Conservation (phyloP, 1,140 invertebrate genomes). For the Chionoecetes opilio region DNA sequence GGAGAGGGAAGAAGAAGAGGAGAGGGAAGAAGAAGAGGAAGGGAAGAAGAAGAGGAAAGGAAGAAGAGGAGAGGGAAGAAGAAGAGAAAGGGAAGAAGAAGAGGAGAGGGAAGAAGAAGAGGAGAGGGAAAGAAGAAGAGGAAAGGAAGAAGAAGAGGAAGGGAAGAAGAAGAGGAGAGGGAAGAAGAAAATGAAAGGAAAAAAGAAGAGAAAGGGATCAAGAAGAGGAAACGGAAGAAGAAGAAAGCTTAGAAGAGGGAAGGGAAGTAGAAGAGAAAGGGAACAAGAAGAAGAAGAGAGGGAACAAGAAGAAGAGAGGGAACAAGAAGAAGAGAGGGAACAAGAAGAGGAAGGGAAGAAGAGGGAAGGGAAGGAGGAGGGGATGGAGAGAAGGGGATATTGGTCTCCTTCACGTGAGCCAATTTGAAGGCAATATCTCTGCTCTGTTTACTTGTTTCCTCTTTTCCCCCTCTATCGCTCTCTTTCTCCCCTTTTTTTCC, state of each 20-base stretch:
- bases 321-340: not conserved
- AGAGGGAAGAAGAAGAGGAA: not conserved
- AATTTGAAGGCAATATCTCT: conserved; percentile 21
- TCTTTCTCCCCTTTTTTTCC: not conserved
- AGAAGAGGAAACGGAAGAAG: not conserved
- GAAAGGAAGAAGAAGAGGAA: not conserved
- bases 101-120: not conserved
- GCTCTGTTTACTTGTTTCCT: not conserved
- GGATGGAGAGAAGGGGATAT: not conserved
- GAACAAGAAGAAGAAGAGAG: not conserved
- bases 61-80: not conserved
- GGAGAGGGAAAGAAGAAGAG: not conserved
- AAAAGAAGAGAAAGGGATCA: not conserved
- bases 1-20: not conserved
- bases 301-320: not conserved
- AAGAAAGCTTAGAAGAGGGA: not conserved
- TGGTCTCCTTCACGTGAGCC: not conserved
- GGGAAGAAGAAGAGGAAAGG: not conserved
- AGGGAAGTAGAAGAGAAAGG: not conserved
- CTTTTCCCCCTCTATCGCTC: not conserved
- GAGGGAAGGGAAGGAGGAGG: not conserved
- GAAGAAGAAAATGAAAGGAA: not conserved
- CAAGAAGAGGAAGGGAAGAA: not conserved
- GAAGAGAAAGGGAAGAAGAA: not conserved
- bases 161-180: not conserved